Evolutionary conservation across 64 coral and sea anemone genomes (phyloP).

Genomic region (Cladopsammia gracilis): DNA sequence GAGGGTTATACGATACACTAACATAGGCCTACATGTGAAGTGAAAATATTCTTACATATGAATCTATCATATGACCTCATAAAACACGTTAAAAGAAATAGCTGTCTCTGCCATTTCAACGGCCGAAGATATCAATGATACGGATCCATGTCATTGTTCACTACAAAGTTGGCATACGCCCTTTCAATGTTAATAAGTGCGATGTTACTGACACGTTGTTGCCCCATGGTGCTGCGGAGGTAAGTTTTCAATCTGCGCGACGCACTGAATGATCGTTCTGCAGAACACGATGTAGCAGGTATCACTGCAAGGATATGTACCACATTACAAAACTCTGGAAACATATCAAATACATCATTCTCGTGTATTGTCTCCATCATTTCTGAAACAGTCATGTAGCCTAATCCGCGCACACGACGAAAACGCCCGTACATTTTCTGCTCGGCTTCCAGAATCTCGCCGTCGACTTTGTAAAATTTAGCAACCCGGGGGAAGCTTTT

Average conservation of each 20-base stretch:
- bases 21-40: no score
- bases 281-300: conserved; percentile 31
- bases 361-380: neutral
- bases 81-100: no score
- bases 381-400: conserved; percentile 27
- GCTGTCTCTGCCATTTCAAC: no score
- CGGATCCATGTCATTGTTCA: no score
- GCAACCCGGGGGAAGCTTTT: no score
- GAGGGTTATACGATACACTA: no score
- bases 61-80: no score
- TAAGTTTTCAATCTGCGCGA: conserved; percentile 30
- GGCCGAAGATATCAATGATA: no score
- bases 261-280: neutral
- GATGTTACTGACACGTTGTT: conserved; percentile 39
- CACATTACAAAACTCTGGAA: conserved; percentile 7
- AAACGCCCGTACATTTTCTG: conserved; percentile 25
- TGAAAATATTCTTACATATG: no score
- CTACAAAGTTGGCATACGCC: no score
- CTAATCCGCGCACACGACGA: conserved; percentile 5
- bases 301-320: conserved; percentile 38
- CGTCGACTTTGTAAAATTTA: conserved; percentile 8
- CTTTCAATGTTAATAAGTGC: conserved; percentile 1
- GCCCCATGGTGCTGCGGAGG: conserved; percentile 43
- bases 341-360: conserved; percentile 27
- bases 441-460: conserved; percentile 29